Percentiles rank a stretch among this genome's conserved stretches.
phyloP scores from a whole-genome alignment of 1,140 invertebrate genomes.

The Zaprionus davidi region DNA sequence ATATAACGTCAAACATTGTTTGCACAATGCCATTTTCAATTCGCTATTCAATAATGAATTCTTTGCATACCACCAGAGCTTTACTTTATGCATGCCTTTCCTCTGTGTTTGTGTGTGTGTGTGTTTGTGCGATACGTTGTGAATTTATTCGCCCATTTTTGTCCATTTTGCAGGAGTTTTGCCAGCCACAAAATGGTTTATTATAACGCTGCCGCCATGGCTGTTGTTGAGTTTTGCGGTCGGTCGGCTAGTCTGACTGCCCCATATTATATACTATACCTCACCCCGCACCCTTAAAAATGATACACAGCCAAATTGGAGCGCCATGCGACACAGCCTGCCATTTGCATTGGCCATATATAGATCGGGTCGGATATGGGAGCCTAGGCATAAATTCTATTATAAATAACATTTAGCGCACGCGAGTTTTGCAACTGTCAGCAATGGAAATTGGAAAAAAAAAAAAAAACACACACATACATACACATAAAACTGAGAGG shows the following conservation, averaged over 20 bases:
- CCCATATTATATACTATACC: background rate
- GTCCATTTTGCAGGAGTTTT: conserved; percentile 19
- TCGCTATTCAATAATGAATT: conserved; percentile 60
- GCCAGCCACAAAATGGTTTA: conserved; percentile 72
- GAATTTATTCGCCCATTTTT: conserved; percentile 45
- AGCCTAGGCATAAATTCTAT: conserved; percentile 77
- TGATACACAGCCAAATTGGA: conserved; percentile 65
- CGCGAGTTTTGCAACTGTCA: conserved; percentile 76
- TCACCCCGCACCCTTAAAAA: background rate
- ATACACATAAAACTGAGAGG: conserved; percentile 13
- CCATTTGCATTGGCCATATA: conserved; percentile 72
- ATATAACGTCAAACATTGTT: conserved; percentile 76
- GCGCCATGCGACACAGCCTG: conserved; percentile 62
- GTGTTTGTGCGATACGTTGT: background rate
- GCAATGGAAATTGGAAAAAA: conserved; percentile 74
- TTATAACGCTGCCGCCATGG: conserved; percentile 57
- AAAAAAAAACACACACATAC: conserved; percentile 1
- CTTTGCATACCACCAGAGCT: conserved; percentile 16
- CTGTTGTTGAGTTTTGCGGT: conserved; percentile 77
- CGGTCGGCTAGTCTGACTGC: conserved; percentile 2
- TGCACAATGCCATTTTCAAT: conserved; percentile 68
- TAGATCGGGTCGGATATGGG: conserved; percentile 31
- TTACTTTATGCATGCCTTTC: background rate
- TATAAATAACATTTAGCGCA: conserved; percentile 78
- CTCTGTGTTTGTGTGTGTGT: no score